Conservation (phyloP, 2,888 invertebrate genomes). For the Galerucella calmariensis region DNA sequence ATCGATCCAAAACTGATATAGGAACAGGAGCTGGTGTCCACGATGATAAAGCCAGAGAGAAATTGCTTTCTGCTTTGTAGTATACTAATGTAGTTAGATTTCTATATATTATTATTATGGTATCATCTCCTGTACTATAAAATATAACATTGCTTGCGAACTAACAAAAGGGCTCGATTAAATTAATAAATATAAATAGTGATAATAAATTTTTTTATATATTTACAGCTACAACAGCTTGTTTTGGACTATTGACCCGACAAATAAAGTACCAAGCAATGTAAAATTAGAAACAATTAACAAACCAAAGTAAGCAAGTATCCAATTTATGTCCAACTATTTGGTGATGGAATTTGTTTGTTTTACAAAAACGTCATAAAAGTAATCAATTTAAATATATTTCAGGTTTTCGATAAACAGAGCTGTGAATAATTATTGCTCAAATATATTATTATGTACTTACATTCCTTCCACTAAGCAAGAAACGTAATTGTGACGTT, state of each 20-base stretch:
- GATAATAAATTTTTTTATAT: neutral
- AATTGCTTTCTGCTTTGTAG: neutral
- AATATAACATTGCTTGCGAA: neutral
- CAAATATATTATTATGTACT: neutral
- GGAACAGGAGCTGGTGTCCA: too few relatives aligned
- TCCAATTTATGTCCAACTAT: neutral
- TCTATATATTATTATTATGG: too few relatives aligned
- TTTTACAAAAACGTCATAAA: neutral
- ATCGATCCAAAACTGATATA: too few relatives aligned
- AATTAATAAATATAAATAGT: neutral
- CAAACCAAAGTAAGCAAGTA: slow-evolving; percentile 15
- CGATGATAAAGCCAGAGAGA: too few relatives aligned
- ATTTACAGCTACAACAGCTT: slow-evolving; percentile 5
- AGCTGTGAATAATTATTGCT: neutral
- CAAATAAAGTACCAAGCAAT: neutral
- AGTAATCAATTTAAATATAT: neutral
- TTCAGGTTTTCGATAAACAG: slow-evolving; percentile 3
- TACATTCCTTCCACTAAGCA: too few relatives aligned
- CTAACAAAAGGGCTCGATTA: neutral
- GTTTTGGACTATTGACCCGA: neutral
- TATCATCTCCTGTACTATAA: neutral
- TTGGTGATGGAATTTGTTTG: neutral
- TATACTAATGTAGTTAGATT: too few relatives aligned
- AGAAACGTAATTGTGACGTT: too few relatives aligned
- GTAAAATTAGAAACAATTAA: slow-evolving; percentile 7